phyloP scores from a whole-genome alignment of 2,888 invertebrate species.

The Drosophila infuscata region DNA sequence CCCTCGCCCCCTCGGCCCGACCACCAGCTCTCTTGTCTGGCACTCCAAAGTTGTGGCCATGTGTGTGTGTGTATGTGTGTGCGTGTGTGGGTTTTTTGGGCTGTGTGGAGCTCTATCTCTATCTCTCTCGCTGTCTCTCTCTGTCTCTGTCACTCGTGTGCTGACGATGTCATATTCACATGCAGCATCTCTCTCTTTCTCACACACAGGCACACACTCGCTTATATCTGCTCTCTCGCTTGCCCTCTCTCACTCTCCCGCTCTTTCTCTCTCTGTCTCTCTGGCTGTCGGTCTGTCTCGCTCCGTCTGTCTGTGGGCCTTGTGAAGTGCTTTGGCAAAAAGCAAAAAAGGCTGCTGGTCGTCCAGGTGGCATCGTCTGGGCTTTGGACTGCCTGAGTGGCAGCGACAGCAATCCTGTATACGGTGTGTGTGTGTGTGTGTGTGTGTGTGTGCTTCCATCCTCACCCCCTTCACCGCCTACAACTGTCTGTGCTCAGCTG shows the following conservation, averaged over 20 bases:
- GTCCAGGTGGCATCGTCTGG: constrained; percentile 68
- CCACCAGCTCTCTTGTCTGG: constrained; percentile 53
- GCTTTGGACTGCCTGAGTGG: constrained; percentile 71
- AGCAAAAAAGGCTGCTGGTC: constrained; percentile 60
- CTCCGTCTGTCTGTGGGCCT: constrained; percentile 16
- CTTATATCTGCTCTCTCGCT: not conserved
- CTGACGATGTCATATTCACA: constrained; percentile 4
- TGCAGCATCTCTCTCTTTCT: not conserved
- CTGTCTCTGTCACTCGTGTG: not conserved
- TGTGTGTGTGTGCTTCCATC: not conserved
- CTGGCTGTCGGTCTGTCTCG: constrained; percentile 7
- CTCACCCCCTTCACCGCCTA: not conserved
- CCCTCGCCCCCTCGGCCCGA: not conserved
- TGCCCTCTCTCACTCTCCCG: not conserved
- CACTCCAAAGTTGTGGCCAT: constrained; percentile 70
- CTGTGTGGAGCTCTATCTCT: constrained; percentile 47
- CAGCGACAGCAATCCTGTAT: constrained; percentile 71
- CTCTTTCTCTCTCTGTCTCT: not conserved
- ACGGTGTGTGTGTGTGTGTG: constrained; percentile 4
- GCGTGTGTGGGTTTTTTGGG: constrained; percentile 42
- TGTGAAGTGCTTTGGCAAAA: constrained; percentile 40
- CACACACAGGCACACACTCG: not conserved
- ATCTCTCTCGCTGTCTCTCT: not conserved
- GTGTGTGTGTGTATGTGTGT: constrained; percentile 22
- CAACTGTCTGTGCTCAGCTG: constrained; percentile 46